Evolutionary conservation across 2,113 vertebrate genomes (phyloP), one percentile per base, ranked within the genome.

Genomic region (Donacobius atricapilla): DNA sequence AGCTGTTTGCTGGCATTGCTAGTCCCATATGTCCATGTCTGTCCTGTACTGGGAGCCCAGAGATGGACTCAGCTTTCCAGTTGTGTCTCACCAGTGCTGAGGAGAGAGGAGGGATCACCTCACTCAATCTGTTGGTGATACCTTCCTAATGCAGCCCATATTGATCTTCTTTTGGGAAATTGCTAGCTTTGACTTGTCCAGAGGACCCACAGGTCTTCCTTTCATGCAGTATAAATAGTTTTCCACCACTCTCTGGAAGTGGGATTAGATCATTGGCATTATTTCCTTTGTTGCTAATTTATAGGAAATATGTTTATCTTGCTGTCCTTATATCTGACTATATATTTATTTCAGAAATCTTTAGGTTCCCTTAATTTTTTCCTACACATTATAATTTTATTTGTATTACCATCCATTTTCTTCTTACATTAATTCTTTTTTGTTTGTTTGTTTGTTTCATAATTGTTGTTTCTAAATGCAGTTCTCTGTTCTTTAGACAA

Each of bases 1-100:
- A 24, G 35, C 28, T 50, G 13, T 19, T 71, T 45, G 6, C 25
- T 47, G 15, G 9, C 0, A 0, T 28, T 1, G 2, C n/a, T n/a
- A n/a, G 28, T 48, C 33, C 22, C 23, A 13, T 11, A 8, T 66
- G 22, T 33, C 16, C 19, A 6, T 9, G 6, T 48, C 11, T 65
- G 18, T 51, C 40, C 33, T 17, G 13, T 21, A 5, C 15, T 50
- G 31, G 15, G 14, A 79, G 25, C 8, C 40, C 40, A 73, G 23
- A 37, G 42, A 10, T 44, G 24, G 28, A 35, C 11, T 13, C 56
- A 48, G 20, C 4, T 68, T 15, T 57, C 53, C 21, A 31, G 14
- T 31, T 11, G 16, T 12, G 25, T 42, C 35, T 35, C 17, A 31
- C 13, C 42, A 23, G n/a, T 7, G 25, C 44, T 25, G 42, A 25